A percentile compares a stretch with the other conserved stretches of the same genome.
phyloP scores from a whole-genome alignment of 1,140 invertebrate genomes.

The Portunus trituberculatus region DNA sequence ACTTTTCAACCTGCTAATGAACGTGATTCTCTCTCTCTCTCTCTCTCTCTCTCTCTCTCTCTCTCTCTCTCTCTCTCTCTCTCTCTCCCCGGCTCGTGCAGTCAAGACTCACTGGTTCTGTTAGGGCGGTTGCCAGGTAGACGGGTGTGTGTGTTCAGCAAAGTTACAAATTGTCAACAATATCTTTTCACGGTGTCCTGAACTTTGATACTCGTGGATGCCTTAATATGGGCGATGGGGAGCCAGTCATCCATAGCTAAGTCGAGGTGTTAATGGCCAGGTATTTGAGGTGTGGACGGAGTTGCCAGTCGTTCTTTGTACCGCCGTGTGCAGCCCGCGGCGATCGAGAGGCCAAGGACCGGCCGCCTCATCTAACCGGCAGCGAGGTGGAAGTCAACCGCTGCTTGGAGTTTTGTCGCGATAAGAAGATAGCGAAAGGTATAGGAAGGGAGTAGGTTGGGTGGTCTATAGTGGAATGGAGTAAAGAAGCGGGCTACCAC shows the following conservation, averaged over 20 bases:
- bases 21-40: slow-evolving; percentile 21
- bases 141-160: neutral
- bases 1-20: neutral
- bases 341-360: neutral
- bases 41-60: slow-evolving; percentile 54
- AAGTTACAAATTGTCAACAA: too few species aligned
- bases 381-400: neutral
- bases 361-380: neutral
- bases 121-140: neutral
- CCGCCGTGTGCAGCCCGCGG: neutral
- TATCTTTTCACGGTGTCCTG: too few species aligned
- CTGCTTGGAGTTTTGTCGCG: neutral
- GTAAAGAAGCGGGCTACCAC: neutral
- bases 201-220: neutral
- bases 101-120: neutral
- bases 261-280: neutral
- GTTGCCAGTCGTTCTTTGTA: neutral
- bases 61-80: slow-evolving; percentile 52
- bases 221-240: neutral
- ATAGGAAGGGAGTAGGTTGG: neutral
- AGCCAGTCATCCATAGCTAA: neutral
- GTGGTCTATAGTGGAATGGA: neutral
- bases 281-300: neutral
- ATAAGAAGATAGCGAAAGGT: neutral
- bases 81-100: slow-evolving; percentile 9